These are phyloP conservation scores for Conus ventricosus DNA, from an alignment of 1,140 invertebrate genomes.

Conservation along the genomic window DNA sequence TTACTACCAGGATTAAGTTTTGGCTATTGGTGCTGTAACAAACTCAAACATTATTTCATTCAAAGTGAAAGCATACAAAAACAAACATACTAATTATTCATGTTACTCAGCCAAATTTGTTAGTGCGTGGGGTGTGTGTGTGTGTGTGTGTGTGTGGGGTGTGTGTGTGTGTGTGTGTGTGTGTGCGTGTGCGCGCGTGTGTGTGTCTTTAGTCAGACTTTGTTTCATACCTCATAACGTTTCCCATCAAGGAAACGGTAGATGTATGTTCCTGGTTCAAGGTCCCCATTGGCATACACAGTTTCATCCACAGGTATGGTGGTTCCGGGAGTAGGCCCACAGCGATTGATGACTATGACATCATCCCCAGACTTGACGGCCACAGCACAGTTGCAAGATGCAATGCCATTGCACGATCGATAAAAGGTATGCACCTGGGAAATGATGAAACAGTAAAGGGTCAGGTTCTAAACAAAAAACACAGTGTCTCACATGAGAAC, in stretches of 20 bases:
- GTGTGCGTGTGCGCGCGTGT: too few species aligned
- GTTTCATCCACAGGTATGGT: constrained; percentile 34
- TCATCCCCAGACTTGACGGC: constrained; percentile 65
- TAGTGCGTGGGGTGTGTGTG: too few species aligned
- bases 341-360: constrained; percentile 67
- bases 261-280: constrained; percentile 56
- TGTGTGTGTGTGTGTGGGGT: too few species aligned
- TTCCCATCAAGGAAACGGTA: constrained; percentile 48
- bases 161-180: too few species aligned
- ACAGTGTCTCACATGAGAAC: background rate
- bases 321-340: constrained; percentile 39
- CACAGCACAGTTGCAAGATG: constrained; percentile 69
- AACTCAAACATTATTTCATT: too few species aligned
- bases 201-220: too few species aligned
- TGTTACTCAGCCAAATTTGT: too few species aligned
- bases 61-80: too few species aligned
- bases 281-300: constrained; percentile 54
- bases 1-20: too few species aligned
- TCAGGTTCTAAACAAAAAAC: background rate
- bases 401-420: constrained; percentile 51
- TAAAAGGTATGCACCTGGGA: constrained; percentile 59
- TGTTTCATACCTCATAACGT: constrained; percentile 46
- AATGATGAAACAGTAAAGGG: background rate
- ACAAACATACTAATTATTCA: too few species aligned
- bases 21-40: too few species aligned